Base-by-base conservation (phyloP, 2,797 vertebrate genomes). In the Hirundo rustica region DNA sequence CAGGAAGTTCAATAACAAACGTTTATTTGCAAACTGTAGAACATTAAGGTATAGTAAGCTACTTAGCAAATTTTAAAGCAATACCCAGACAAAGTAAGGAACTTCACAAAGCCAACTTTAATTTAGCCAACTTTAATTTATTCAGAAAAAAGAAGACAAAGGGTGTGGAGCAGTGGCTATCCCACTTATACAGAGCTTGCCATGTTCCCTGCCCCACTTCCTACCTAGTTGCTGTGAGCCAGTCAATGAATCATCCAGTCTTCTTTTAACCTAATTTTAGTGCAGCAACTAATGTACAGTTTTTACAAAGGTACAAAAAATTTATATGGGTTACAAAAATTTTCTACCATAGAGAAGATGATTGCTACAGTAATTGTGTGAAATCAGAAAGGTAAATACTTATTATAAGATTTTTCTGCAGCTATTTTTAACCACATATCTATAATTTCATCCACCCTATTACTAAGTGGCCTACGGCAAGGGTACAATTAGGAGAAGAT, bases 101-200 rank as follows among this genome's bases (percentile, higher is more conserved):
- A 26, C 34, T 62, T 42, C 6, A 48, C 9, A 30, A 62, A 26
- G 7, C 23, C 29, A 64, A 7, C 27, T 27, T 38, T 16, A 53
- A 53, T 23, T 45, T 38, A 6, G 15, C 12, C 29, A 54, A 6
- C 15, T 55, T 48, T 25, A 48, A 9, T 14, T 57, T 42, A 20
- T 17, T 16, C 36, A 30, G 42, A 42, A 30, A 54, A 34, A 48
- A 40, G 13, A 54, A 62, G 34, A 15, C 29, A 5, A 38, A 47
- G 25, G 6, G 16, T 68, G 23, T 34, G 47, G 16, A 68, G 20
- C 13, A 40, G 29, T 17, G 16, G 7, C 16, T 40, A 61, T 30
- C 13, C 23, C n/a, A 54, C 11, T 11, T 11, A 21, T 21, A 16
- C 16, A 70, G n/a, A 45, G 13, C n/a, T 53, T 1, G 0, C 19